Base-by-base conservation (phyloP, 2,888 invertebrate species). In the Hypolimnas misippus region DNA sequence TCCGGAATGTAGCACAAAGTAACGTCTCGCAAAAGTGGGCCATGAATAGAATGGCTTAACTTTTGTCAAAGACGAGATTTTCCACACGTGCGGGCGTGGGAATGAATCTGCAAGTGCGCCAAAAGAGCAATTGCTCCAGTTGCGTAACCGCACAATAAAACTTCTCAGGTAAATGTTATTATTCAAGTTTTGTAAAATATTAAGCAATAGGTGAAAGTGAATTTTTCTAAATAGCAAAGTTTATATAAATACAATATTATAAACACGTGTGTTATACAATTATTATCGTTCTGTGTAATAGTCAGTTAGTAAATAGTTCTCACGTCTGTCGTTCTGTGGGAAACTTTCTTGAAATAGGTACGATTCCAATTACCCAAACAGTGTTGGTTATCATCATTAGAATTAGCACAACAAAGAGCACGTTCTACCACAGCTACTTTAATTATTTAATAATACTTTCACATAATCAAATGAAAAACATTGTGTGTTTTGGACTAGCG, bases 81-180 rank as follows among this genome's bases (percentile, higher is more conserved):
- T 66, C 73, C 77, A 83, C 89, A 89, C 88, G 89, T 89, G 90
- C 81, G 73, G 82, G 86, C 81, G 84, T 90, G 88, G 80, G 88
- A 87, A 82, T 77, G 64, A 61, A 61, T 63, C 65, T 66, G 57
- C 61, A 76, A 79, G 77, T 70, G 44, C 69, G 58, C 61, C 72
- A 74, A 82, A 84, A 79, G 79, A 76, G 76, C 84, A 83, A 72
- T 70, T 68, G 62, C 53, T 72, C 49, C 25, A 52, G 62, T 87
- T 84, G 83, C 80, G 69, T 81, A 76, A 82, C 68, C 49, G 7
- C 14, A 67, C 61, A 72, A 75, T 60, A 71, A 70, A 73, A 72
- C 69, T 58, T 62, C 40, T 16, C 75, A 78, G 73, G 73, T 75
- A 73, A 63, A 74, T 12, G 35, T 3, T 52, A 50, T 40, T 31